Evolutionary conservation across 1,140 invertebrate genomes (phyloP).

Genomic region (Sycophaga agraensis): DNA sequence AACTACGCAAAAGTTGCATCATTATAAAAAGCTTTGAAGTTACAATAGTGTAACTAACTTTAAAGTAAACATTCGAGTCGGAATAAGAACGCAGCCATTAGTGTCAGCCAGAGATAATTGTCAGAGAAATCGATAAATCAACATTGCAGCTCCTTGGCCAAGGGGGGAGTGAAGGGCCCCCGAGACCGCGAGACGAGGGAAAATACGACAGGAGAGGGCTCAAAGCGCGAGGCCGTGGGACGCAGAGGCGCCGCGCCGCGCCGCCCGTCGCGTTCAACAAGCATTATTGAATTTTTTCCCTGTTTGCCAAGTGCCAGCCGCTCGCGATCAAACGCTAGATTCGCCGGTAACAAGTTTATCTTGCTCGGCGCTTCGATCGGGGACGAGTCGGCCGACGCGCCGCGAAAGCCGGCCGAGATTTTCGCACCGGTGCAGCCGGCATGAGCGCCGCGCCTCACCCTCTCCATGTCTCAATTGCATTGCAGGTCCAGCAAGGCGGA

Average conservation of each 20-base stretch:
- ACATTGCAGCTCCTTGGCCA: no score
- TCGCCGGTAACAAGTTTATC: slow-evolving; percentile 11
- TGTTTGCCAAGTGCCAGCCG: slow-evolving; percentile 14
- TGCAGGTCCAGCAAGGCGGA: background rate
- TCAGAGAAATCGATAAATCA: no score
- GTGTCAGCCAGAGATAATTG: no score
- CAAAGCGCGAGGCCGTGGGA: background rate
- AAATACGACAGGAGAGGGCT: background rate
- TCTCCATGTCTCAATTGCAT: slow-evolving; percentile 14
- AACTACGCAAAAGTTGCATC: no score
- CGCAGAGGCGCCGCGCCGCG: no score
- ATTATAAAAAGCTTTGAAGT: no score
- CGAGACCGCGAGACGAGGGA: no score
- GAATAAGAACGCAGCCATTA: no score
- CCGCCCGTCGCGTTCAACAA: background rate
- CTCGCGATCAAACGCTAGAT: slow-evolving; percentile 3
- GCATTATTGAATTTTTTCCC: slow-evolving; percentile 6
- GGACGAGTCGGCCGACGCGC: background rate
- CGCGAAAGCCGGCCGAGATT: background rate
- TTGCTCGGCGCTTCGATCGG: background rate
- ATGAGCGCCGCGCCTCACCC: background rate
- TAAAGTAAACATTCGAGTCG: no score
- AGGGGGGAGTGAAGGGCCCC: no score
- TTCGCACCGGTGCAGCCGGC: background rate
- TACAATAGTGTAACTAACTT: no score